Evolutionary conservation across 2,113 vertebrate species (phyloP).

Genomic region (Alouatta palliata): DNA sequence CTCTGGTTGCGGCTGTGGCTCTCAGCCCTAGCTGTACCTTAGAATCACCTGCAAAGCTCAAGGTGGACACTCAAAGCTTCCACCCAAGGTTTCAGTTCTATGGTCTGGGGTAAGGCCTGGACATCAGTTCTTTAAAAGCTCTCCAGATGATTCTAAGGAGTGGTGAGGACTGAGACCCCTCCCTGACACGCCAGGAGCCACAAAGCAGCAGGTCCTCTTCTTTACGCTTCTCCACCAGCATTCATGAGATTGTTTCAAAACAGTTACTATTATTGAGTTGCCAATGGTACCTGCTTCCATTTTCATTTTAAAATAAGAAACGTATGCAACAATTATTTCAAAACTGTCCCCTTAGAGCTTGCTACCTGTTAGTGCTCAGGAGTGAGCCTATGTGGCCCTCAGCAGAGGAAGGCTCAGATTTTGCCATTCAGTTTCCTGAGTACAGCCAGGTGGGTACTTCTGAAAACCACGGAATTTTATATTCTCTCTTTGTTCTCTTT

Average conservation of each 20-base stretch:
- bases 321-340: background rate
- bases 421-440: background rate
- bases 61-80: background rate
- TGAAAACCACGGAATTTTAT: background rate
- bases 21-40: fast-evolving
- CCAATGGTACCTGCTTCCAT: background rate
- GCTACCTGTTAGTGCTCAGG: no score
- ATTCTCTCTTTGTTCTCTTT: background rate
- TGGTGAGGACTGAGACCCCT: fast-evolving
- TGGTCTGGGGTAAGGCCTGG: background rate
- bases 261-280: no score
- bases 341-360: background rate
- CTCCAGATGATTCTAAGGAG: background rate
- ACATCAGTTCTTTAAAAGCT: background rate
- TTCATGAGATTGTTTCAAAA: background rate
- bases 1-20: background rate
- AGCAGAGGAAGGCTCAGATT: background rate
- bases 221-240: background rate
- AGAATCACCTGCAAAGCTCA: background rate
- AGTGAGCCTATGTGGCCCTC: background rate
- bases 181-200: background rate
- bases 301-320: background rate
- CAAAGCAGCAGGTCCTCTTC: background rate
- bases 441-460: background rate
- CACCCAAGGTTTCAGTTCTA: background rate